Evolutionary conservation across 2,113 vertebrate species (phyloP), one percentile per base, ranked within the genome.

Genomic region (Thalassoma bifasciatum): DNA sequence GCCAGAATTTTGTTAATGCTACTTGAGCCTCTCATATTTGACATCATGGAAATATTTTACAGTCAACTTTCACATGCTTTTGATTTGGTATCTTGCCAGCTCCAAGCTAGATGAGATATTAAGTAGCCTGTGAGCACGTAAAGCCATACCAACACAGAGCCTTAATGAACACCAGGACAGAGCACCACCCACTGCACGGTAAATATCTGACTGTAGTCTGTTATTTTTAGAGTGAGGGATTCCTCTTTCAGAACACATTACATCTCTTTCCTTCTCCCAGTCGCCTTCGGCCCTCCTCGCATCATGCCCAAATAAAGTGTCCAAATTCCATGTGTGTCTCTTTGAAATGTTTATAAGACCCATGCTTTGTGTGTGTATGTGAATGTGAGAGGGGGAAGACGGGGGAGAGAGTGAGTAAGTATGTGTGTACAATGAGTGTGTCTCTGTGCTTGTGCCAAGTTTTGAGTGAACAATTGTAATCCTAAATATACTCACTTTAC

Each of bases 251-350:
- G 52, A 11, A 73, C 75, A 82, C 82, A 75, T 71, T 50, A 77
- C 73, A 60, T 83, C 74, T 79, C 8, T 11, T 23, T 70, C 72
- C 37, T 63, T 63, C 58, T 59, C 80, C 47, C 74, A 16, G 73
- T 38, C 79, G 5, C 52, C 66, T 56, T 1, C 26, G 67, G 64
- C 79, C 69, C 74, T 63, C 69, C 85, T 87, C 90, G 79, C 84
- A 84, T 69, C 85, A 93, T 95, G 93, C 93, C 95, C 95, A 95
- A 94, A 95, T 95, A 95, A 95, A 95, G 95, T 67, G 87, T 91
- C 91, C 69, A 38, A 90, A 94, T 93, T 94, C 93, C 90, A 91
- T 54, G 61, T 38, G 62, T 82, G 91, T 89, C 81, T 75, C 82
- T 64, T 75, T 81, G 82, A 89, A 76, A 90, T 95, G 93, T 94